Percentiles rank a stretch among this genome's conserved stretches.
Evolutionary conservation across 2,113 vertebrate genomes (phyloP).

Genomic region (Myiozetetes cayanensis): DNA sequence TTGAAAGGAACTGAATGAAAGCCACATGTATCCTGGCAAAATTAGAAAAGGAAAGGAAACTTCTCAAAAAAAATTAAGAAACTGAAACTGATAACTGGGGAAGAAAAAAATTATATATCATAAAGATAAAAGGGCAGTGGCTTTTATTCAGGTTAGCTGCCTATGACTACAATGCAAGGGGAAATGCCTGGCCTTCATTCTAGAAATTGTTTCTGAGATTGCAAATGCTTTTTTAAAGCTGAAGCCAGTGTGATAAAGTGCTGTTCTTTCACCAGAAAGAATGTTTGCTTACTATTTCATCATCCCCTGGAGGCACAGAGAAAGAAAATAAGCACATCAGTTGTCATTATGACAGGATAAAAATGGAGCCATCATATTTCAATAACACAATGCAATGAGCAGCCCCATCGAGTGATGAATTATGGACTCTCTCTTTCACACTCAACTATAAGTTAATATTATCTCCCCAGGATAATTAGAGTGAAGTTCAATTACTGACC

Average conservation of each 20-base stretch:
- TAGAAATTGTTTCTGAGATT: constrained; percentile 36
- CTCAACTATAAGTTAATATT: constrained; percentile 94
- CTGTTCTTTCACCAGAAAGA: constrained; percentile 86
- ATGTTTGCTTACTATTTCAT: constrained; percentile 97
- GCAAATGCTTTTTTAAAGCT: constrained; percentile 41
- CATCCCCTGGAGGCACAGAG: constrained; percentile 88
- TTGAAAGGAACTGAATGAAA: neutral
- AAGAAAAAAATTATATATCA: neutral
- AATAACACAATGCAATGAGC: constrained; percentile 91
- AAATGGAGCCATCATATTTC: constrained; percentile 99
- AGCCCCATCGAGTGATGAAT: constrained; percentile 87
- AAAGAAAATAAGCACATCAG: constrained; percentile 97
- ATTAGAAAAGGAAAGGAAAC: neutral
- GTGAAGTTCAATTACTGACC: constrained; percentile 97
- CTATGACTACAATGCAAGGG: neutral
- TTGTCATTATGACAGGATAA: constrained; percentile 99
- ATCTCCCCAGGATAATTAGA: constrained; percentile 99
- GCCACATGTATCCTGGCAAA: neutral
- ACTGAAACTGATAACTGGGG: neutral
- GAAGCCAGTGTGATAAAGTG: constrained; percentile 84
- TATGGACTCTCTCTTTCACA: constrained; percentile 86
- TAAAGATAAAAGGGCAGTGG: neutral
- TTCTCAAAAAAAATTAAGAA: neutral
- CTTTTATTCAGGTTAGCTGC: neutral
- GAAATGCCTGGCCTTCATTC: neutral